A percentile compares a stretch with the other conserved stretches of the same genome.
Evolutionary conservation across 2,888 invertebrate species (phyloP).

Genomic region (Aphidoletes aphidimyza): DNA sequence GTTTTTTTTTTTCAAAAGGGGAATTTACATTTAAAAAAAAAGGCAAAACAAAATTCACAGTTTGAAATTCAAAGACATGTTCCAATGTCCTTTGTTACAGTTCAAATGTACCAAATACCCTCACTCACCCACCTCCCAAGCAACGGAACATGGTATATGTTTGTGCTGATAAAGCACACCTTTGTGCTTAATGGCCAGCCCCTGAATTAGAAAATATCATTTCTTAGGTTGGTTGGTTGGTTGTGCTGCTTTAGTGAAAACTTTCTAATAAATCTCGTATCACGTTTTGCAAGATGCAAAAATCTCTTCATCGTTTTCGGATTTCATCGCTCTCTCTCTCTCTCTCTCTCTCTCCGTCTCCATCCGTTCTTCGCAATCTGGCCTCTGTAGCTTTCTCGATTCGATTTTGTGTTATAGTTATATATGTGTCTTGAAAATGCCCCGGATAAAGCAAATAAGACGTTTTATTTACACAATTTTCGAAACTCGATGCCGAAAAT

Average conservation of each 20-base stretch:
- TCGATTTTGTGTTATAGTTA: no score
- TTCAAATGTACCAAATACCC: no score
- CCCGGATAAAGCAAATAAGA: neutral
- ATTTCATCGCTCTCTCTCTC: neutral
- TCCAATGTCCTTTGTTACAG: no score
- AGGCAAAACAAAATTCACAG: no score
- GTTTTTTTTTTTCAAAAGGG: no score
- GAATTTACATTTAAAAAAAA: no score
- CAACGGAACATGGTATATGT: no score
- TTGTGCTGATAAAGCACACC: neutral
- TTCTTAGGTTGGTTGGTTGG: neutral
- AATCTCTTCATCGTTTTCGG: neutral
- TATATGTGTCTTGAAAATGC: no score
- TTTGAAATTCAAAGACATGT: no score
- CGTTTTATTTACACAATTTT: conserved; percentile 35
- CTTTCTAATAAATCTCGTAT: conserved; percentile 28
- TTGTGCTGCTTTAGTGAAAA: no score
- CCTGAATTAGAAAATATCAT: neutral
- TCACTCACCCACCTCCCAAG: no score
- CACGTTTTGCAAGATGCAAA: neutral
- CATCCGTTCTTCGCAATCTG: neutral
- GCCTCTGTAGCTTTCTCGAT: neutral
- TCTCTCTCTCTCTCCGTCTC: neutral
- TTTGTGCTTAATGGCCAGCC: neutral
- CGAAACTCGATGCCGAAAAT: conserved; percentile 28